These are phyloP conservation scores for Turnix velox DNA, from an alignment of 2,113 vertebrate species.

Conservation along the genomic window DNA sequence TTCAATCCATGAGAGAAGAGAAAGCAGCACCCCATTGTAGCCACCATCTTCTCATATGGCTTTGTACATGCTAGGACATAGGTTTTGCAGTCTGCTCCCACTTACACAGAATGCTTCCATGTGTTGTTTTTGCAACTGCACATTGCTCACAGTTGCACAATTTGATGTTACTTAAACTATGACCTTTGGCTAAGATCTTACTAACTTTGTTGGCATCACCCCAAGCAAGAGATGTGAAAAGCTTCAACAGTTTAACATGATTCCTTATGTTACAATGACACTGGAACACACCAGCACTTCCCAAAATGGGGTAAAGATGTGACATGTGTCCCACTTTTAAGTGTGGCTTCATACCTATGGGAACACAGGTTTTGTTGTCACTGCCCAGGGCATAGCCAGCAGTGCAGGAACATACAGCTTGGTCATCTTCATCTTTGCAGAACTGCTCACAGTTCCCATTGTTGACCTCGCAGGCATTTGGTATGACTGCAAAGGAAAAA, in stretches of 20 bases:
- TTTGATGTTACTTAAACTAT: background rate
- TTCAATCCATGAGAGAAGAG: background rate
- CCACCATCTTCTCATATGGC: background rate
- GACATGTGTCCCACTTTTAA: background rate
- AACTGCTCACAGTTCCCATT: background rate
- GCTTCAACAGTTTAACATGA: background rate
- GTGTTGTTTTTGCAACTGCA: background rate
- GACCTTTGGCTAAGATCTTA: background rate
- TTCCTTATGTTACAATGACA: background rate
- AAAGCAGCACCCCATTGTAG: background rate
- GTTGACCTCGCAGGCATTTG: background rate
- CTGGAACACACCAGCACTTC: background rate
- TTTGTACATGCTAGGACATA: background rate
- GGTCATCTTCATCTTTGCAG: background rate
- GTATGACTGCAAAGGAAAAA: background rate
- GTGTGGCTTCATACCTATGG: background rate
- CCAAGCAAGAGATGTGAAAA: background rate
- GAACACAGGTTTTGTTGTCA: background rate
- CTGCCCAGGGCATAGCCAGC: background rate
- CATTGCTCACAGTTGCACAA: background rate
- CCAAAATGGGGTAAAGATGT: background rate
- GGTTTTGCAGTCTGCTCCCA: background rate
- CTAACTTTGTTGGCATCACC: background rate
- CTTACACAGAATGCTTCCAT: background rate
- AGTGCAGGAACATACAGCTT: background rate